Evolutionary conservation across 2,797 vertebrate genomes (phyloP), one percentile per base, ranked within the genome.

Genomic region (Periophthalmus magnuspinnatus): DNA sequence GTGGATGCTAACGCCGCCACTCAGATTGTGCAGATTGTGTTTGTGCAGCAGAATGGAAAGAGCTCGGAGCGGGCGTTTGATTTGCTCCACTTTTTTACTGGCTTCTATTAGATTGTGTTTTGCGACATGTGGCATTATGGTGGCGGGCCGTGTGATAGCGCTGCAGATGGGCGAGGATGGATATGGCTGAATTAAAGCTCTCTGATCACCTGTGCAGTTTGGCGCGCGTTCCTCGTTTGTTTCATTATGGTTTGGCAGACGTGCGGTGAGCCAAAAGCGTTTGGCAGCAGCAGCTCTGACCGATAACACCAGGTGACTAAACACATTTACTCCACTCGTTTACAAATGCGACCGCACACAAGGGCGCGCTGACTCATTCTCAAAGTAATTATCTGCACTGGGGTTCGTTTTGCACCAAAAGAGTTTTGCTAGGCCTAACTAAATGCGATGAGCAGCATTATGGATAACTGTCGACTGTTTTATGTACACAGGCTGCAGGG

Each of bases 271-370:
- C 41, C n/a, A 8, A 48, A 19, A 47, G 2, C 13, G 22, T 28
- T 65, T 65, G 22, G 38, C 61, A 45, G n/a, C n/a, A 45, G 19
- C 36, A 24, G 38, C 17, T 48, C 24, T 11, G 45, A 65, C 45
- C 45, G 17, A 65, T 65, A 65, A 65, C 63, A 64, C 61, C 61
- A 65, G 45, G 63, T 50, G 45, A 65, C 22, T 28, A 48, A 28
- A 64, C 41, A 32, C 41, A 65, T 65, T 47, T 65, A 10, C 50
- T 65, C 24, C 47, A 21, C 24, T 33, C 45, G 8, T 33, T 50
- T 65, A 33, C 24, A 38, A 50, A 65, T 50, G 28, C 24, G 45
- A 33, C 24, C 10, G 5, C 19, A 62, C 11, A 62, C 36, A 38
- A 41, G n/a, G 34, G 16, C 32, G 61, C 5, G 13, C 38, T 32